Base-by-base conservation (phyloP, 2,888 invertebrate genomes). In the Arctia plantaginis region DNA sequence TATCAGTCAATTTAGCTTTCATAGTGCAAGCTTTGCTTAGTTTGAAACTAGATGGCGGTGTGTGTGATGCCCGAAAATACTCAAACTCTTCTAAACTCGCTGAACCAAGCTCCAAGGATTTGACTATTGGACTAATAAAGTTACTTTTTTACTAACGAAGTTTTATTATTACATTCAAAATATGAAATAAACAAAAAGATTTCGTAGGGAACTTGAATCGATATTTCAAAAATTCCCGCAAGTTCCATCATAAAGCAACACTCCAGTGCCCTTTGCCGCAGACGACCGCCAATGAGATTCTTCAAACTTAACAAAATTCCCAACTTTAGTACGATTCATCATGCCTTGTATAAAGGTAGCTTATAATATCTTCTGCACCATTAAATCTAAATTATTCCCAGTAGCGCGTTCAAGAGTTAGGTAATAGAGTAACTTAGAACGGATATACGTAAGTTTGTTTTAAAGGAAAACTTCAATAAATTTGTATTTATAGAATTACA, bases 241-340 rank as follows among this genome's bases (percentile, higher is more conserved):
- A 94, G 90, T 93, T 91, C 85, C 85, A 87, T 91, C 91, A 89
- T 93, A 93, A 94, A 93, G 93, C 91, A 93, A 93, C 93, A 93
- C 91, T 93, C 82, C 87, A 90, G 88, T 92, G 92, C 92, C 89
- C 93, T 92, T 90, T 90, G 88, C 88, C 89, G 84, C 89, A 91
- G 89, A 91, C 88, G 87, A 87, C 84, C 88, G 88, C 90, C 88
- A 87, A 82, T 84, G 84, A 85, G 87, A 91, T 91, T 90, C 91
- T 91, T 89, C 88, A 85, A 92, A 93, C 87, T 93, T 92, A 84
- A 87, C 89, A 88, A 91, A 90, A 90, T 91, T 91, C 88, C 85
- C 84, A 93, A 93, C 88, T 93, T 93, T 88, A 80, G 77, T 84
- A 85, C 91, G 89, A 93, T 93, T 93, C 91, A 93, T 92, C 91